Base-by-base conservation (phyloP, 2,888 invertebrate genomes). In the Koerneria pararmatus region DNA sequence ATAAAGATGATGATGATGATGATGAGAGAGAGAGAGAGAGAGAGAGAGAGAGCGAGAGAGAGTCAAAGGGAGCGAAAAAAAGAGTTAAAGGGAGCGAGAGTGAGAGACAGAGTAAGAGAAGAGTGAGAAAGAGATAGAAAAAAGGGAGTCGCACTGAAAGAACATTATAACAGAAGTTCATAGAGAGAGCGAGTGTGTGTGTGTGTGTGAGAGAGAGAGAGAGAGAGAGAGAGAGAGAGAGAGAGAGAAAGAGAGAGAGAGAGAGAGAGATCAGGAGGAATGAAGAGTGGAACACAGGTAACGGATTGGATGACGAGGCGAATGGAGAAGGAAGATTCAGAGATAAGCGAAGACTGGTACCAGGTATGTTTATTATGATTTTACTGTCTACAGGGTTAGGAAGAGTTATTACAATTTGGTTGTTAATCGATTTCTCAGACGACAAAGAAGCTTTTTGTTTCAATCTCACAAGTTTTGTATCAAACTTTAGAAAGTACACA, bases 271-370 rank as follows among this genome's bases (percentile, higher is more conserved):
- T 8, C 8, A 41, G 41, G 41, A 41, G 41, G 19, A 19, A 41
- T 8, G 19, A 41, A 41, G 41, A 41, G 41, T 8, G 41, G 41
- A 19, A 41, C 11, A 41, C 11, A 19, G 41, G 41, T 49, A 63
- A 69, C 56, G 62, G 64, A 41, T 63, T 66, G 57, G 66, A 60
- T 27, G 62, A 59, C 19, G 58, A 1, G 11, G 27, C 29, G 11
- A 53, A 53, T 53, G 54, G 54, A 1, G 49, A 54, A 46, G 29
- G 57, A 62, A 22, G 53, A 63, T n/a, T 27, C 56, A 60, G 54
- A 46, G 29, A 19, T 4, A 41, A 62, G 27, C 29, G 31, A 27
- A 56, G 27, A n/a, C 31, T 1, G n/a, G n/a, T n/a, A n/a, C n/a
- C n/a, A n/a, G n/a, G n/a, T n/a, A n/a, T n/a, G n/a, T n/a, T n/a